These are phyloP conservation scores for Machaerirhynchus nigripectus DNA, from an alignment of 2,113 vertebrate species.

Conservation along the genomic window DNA sequence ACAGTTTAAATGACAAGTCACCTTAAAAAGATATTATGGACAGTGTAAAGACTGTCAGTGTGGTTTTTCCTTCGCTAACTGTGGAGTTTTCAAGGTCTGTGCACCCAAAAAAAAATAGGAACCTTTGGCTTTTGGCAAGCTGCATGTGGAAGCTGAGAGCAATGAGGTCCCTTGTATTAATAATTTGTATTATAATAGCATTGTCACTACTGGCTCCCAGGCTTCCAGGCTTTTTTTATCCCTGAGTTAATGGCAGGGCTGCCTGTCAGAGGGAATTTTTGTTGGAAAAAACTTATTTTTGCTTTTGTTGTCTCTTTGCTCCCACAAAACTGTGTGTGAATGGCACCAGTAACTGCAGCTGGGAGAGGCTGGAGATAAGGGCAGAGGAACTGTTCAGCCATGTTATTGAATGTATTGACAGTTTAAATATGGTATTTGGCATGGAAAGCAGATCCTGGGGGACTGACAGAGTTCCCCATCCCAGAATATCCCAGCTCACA, in stretches of 20 bases:
- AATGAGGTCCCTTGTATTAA: neutral
- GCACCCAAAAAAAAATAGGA: neutral
- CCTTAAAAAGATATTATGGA: neutral
- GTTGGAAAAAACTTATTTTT: neutral
- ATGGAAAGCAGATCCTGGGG: neutral
- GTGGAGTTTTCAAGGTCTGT: neutral
- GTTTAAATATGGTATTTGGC: neutral
- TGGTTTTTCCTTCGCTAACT: neutral
- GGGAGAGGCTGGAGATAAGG: neutral
- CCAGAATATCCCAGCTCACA: neutral
- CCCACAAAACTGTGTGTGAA: neutral
- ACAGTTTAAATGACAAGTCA: constrained; percentile 16
- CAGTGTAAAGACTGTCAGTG: neutral
- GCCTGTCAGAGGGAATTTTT: neutral
- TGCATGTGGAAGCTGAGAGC: neutral
- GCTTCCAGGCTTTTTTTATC: neutral
- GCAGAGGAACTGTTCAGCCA: neutral
- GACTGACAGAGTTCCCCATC: neutral
- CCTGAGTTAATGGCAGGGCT: neutral
- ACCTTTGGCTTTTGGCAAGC: neutral
- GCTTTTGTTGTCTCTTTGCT: neutral
- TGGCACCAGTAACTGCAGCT: neutral
- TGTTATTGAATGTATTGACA: neutral
- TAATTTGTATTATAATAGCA: neutral
- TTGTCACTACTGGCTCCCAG: neutral